These are phyloP conservation scores for Coptodon bakossiorum DNA, from an alignment of 2,113 vertebrate species.

Conservation along the genomic window DNA sequence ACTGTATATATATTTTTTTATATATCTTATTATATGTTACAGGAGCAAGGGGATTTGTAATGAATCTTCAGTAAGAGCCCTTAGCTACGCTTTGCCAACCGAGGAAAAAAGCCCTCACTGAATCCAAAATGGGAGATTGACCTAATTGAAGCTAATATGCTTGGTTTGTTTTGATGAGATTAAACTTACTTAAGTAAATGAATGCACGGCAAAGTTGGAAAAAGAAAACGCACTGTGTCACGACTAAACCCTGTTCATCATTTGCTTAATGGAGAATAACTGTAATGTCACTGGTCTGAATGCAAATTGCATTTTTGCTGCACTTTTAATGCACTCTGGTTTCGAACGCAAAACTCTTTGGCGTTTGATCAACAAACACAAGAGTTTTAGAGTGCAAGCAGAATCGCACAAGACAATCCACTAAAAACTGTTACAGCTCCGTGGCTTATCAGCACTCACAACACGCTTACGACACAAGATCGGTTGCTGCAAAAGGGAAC, in stretches of 20 bases:
- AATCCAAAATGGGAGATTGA: conserved; percentile 33
- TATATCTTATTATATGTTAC: conserved; percentile 5
- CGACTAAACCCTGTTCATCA: conserved; percentile 20
- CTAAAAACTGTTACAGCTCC: background rate
- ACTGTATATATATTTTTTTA: background rate
- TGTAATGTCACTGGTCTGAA: conserved; percentile 1
- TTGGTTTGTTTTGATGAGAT: conserved; percentile 49
- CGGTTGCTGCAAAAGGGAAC: background rate
- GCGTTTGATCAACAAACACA: background rate
- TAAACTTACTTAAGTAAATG: conserved; percentile 35
- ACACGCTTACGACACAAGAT: background rate
- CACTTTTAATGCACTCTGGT: background rate
- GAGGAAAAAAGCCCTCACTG: background rate
- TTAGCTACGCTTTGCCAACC: conserved; percentile 10
- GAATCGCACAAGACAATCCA: background rate
- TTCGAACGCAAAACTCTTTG: background rate
- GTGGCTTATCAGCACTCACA: background rate
- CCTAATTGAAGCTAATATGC: conserved; percentile 39
- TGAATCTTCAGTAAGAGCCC: conserved; percentile 40
- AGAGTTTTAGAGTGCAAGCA: background rate
- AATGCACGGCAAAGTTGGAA: conserved; percentile 5
- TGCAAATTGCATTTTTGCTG: conserved; percentile 16
- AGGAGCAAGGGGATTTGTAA: conserved; percentile 12
- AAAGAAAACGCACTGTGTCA: background rate
- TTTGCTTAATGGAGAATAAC: conserved; percentile 27